Conservation (phyloP, 2,797 vertebrate genomes). For the Sebastes nivosus region DNA sequence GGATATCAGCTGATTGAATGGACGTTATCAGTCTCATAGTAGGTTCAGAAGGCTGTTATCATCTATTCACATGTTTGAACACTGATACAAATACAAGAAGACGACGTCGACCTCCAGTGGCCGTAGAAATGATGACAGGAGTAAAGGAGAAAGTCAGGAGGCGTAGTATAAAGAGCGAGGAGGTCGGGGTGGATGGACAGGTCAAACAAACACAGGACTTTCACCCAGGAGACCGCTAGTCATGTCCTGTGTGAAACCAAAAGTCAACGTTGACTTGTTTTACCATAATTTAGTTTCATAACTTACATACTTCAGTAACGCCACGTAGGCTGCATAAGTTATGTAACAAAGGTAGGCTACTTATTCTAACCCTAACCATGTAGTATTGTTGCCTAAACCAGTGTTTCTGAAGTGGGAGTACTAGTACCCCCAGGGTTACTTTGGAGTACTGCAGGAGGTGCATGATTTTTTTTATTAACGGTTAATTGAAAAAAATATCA, state of each 20-base stretch:
- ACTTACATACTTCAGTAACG: neutral
- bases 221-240: too few species aligned
- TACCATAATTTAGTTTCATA: too few species aligned
- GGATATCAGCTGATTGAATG: neutral
- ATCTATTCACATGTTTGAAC: neutral
- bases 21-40: neutral
- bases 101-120: neutral
- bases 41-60: neutral
- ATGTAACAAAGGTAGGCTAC: neutral
- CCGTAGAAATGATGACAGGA: too few species aligned
- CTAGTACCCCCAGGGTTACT: neutral
- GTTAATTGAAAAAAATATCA: neutral
- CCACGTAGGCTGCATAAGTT: neutral
- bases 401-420: neutral
- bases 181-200: too few species aligned
- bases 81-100: neutral
- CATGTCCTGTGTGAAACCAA: too few species aligned
- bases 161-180: too few species aligned
- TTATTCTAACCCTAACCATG: neutral
- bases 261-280: too few species aligned
- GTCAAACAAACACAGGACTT: too few species aligned
- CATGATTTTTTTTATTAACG: too few species aligned
- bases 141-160: too few species aligned
- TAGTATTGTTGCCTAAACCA: neutral
- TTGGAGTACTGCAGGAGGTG: neutral